Evolutionary conservation across 2,888 invertebrate genomes (phyloP).

Genomic region (Lycaena phlaeas): DNA sequence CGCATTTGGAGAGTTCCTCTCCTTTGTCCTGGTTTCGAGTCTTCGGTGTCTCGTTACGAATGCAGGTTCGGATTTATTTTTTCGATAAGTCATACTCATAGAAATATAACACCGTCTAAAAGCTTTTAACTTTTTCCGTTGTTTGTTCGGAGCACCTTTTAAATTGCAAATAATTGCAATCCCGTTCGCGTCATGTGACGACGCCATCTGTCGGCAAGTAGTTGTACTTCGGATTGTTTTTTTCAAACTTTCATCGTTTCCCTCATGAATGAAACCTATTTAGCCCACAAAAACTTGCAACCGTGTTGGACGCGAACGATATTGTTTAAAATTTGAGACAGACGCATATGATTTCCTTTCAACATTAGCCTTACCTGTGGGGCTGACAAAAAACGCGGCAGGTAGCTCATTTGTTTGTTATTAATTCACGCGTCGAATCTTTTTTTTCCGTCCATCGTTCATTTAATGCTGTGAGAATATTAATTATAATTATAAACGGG

Average conservation of each 20-base stretch:
- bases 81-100: slow-evolving; percentile 41
- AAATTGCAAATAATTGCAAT: slow-evolving; percentile 20
- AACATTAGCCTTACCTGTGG: slow-evolving; percentile 64
- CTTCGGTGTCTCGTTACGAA: slow-evolving; percentile 67
- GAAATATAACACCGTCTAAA: slow-evolving; percentile 41
- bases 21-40: slow-evolving; percentile 61
- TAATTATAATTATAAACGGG: slow-evolving; percentile 73
- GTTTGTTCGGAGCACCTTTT: slow-evolving; percentile 21
- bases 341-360: slow-evolving; percentile 63
- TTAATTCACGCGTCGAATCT: slow-evolving; percentile 71
- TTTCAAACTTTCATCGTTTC: slow-evolving; percentile 14
- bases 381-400: slow-evolving; percentile 68
- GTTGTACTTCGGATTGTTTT: slow-evolving; percentile 35
- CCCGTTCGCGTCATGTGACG: slow-evolving; percentile 12
- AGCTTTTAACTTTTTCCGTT: slow-evolving; percentile 22
- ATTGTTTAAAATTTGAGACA: slow-evolving; percentile 67
- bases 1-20: slow-evolving; percentile 66
- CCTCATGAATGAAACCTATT: slow-evolving; percentile 54
- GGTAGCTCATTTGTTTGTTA: slow-evolving; percentile 74
- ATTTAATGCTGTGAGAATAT: slow-evolving; percentile 71
- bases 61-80: slow-evolving; percentile 50
- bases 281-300: slow-evolving; percentile 56
- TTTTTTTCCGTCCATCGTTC: slow-evolving; percentile 57
- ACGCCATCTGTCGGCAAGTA: slow-evolving; percentile 58
- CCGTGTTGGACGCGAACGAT: slow-evolving; percentile 63